Conservation (phyloP, 2,888 invertebrate genomes). For the Mayetiola destructor region DNA sequence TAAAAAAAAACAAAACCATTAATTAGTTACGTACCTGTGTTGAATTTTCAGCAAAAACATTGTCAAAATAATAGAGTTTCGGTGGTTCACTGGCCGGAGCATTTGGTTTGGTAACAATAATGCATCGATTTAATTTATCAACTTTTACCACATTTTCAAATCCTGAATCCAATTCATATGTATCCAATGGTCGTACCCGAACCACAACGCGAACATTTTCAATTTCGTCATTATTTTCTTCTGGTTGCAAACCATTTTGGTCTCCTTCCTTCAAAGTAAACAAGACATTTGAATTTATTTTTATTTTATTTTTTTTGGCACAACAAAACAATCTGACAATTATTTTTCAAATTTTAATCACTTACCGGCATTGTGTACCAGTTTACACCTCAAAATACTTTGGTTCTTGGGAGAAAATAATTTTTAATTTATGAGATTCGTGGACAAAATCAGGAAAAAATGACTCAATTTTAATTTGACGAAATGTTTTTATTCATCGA, state of each 20-base stretch:
- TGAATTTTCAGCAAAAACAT: conserved; percentile 76
- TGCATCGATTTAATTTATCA: conserved; percentile 58
- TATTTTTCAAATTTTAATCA: background rate
- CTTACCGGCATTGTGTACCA: too few relatives aligned
- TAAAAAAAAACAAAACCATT: too few relatives aligned
- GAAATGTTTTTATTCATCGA: too few relatives aligned
- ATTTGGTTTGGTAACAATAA: conserved; percentile 62
- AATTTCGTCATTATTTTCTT: conserved; percentile 37
- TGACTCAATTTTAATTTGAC: too few relatives aligned
- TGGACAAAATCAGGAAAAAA: too few relatives aligned
- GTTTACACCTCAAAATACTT: too few relatives aligned
- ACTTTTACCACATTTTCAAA: conserved; percentile 61
- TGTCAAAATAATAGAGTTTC: conserved; percentile 87
- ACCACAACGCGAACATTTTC: conserved; percentile 97
- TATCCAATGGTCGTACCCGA: conserved; percentile 82
- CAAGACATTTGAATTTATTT: background rate
- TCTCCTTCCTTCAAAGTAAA: conserved; percentile 4
- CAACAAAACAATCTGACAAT: background rate
- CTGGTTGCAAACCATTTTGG: background rate
- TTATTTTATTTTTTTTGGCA: too few relatives aligned
- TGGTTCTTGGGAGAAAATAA: too few relatives aligned
- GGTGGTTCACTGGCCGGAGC: conserved; percentile 58
- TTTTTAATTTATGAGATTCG: too few relatives aligned
- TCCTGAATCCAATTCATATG: conserved; percentile 60
- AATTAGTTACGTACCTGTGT: conserved; percentile 47